Evolutionary conservation across 2,888 invertebrate genomes (phyloP), one percentile per base, ranked within the genome.

Genomic region (Diloba caeruleocephala): DNA sequence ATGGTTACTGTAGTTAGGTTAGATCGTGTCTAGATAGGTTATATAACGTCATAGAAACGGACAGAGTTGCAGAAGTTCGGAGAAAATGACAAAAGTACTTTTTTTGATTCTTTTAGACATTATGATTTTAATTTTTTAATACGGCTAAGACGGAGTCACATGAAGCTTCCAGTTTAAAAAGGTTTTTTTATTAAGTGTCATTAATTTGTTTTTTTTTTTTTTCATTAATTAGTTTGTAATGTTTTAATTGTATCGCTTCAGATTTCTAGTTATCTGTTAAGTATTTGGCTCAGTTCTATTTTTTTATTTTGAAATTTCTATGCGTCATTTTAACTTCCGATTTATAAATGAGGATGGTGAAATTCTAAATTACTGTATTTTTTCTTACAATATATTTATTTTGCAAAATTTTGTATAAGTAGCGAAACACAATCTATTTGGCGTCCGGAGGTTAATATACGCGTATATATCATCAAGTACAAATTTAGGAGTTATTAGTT

Each of bases 11-110:
- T 85, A 84, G 81, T 68, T 87, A 86, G 85, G 82, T 78, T 88
- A 89, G 85, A 78, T 79, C 76, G 77, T 83, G 79, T 75, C 73
- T 82, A 88, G 84, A 79, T 82, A 90, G 89, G 85, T 79, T 67
- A 83, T 81, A 79, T 80, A 84, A 88, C 92, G 91, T 91, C 92
- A 90, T 91, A 89, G 92, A 89, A 89, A 87, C 85, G 79, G 74
- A 76, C 78, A 65, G 74, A 76, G 71, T 70, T 64, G 63, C 76
- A 66, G 68, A 71, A 71, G 57, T 64, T 70, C 60, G 71, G n/a
- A 21, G 21, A 68, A 75, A 78, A 73, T 69, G 74, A 72, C 62
- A 77, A 67, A 76, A 74, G 74, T 73, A 73, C 13, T 57, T 58
- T 36, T 72, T 75, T 79, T 72, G 68, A 57, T 84, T 83, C 76